These are phyloP conservation scores for Coenobita brevimanus DNA, from an alignment of 1,140 invertebrate species.

Conservation along the genomic window DNA sequence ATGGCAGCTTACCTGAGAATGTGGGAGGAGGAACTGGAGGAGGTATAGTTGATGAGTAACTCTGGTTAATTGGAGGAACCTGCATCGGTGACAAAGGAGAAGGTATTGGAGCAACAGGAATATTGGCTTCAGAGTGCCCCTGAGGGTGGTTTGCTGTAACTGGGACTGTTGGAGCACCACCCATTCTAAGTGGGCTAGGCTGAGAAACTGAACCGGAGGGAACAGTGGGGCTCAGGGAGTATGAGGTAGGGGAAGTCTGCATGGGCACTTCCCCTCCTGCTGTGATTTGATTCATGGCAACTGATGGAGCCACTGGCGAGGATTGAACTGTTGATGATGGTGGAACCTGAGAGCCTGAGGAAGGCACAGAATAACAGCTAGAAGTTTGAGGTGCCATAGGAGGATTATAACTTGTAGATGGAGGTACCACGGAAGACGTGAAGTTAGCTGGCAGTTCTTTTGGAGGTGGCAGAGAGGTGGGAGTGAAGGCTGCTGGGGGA, in stretches of 20 bases:
- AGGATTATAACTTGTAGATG: neutral
- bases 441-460: slow-evolving; percentile 57
- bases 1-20: slow-evolving; percentile 16
- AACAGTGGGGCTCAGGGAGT: neutral
- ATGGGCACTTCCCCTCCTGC: neutral
- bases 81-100: too few species aligned
- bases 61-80: neutral
- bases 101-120: neutral
- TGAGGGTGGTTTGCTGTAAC: neutral
- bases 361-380: neutral
- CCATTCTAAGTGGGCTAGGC: slow-evolving; percentile 48
- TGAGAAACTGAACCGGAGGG: slow-evolving; percentile 16
- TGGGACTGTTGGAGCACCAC: slow-evolving; percentile 55
- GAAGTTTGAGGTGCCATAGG: neutral
- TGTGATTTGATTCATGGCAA: neutral
- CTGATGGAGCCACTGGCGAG: neutral
- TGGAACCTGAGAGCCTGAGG: neutral
- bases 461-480: slow-evolving; percentile 49
- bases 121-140: neutral
- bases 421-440: slow-evolving; percentile 20
- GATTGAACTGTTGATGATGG: neutral
- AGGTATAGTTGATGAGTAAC: neutral
- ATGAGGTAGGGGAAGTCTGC: neutral
- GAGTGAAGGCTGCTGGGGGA: slow-evolving; percentile 41
- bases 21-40: slow-evolving; percentile 1